Percentiles rank a stretch among this genome's conserved stretches.
Conservation (phyloP, 2,797 vertebrate species). For the Hybognathus amarus region DNA sequence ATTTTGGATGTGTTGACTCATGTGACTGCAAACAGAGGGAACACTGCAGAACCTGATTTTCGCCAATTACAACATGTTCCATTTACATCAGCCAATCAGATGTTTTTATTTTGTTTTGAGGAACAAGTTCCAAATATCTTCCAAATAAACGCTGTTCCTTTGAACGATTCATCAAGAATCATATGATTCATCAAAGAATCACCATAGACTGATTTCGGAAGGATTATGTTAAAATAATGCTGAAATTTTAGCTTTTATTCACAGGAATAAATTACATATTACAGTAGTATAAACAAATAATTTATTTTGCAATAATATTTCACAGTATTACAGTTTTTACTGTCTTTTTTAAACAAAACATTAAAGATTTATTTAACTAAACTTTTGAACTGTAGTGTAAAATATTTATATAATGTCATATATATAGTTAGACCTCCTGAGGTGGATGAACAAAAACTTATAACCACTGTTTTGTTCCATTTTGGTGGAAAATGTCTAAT, state of each 20-base stretch:
- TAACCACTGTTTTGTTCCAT: background rate
- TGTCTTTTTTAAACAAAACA: background rate
- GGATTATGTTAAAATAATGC: too few species aligned
- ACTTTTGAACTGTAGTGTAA: background rate
- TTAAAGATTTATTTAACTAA: background rate
- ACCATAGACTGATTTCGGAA: too few species aligned
- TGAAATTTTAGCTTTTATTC: too few species aligned
- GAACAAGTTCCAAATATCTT: too few species aligned
- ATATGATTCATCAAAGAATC: too few species aligned
- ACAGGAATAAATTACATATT: background rate
- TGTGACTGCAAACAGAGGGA: background rate
- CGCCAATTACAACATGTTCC: background rate
- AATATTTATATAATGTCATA: background rate
- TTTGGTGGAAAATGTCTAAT: background rate
- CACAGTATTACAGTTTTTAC: background rate
- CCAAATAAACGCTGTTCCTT: too few species aligned
- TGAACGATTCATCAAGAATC: too few species aligned
- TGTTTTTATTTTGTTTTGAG: too few species aligned
- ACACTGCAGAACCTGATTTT: background rate
- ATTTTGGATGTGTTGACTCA: background rate
- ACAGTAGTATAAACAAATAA: too few species aligned
- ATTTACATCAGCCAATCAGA: too few species aligned
- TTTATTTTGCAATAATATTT: background rate
- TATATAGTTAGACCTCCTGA: background rate
- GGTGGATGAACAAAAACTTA: background rate